Percentiles rank a stretch among this genome's conserved stretches.
These are phyloP conservation scores for Urocitellus parryii DNA, from an alignment of 2,113 vertebrate genomes.

Conservation along the genomic window DNA sequence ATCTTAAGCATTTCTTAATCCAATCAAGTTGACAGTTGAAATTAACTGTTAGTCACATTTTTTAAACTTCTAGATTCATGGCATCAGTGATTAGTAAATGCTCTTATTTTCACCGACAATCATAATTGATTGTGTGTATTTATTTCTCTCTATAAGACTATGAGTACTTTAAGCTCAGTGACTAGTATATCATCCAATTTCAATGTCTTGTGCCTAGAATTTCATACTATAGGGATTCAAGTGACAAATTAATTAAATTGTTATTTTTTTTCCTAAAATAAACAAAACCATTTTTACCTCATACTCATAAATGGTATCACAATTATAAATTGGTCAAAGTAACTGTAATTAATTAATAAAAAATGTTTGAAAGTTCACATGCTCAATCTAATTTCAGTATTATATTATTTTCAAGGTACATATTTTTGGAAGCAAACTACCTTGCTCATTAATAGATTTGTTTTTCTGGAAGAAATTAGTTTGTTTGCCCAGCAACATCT, in stretches of 20 bases:
- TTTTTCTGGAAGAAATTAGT: conserved; percentile 61
- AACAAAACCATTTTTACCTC: neutral
- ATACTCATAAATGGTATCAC: neutral
- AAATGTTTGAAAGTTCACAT: neutral
- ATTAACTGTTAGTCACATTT: neutral
- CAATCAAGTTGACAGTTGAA: too few species aligned
- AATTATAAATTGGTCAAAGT: neutral
- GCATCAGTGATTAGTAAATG: neutral
- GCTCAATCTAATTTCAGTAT: neutral
- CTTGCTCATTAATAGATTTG: conserved; percentile 36
- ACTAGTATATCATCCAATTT: neutral
- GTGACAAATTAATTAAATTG: neutral
- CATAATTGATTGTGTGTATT: neutral
- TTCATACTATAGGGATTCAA: neutral
- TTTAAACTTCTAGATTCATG: neutral
- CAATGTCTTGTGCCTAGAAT: neutral
- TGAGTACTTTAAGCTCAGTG: neutral
- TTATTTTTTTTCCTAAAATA: neutral
- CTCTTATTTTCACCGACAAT: neutral
- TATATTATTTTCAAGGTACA: neutral
- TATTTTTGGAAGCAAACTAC: neutral
- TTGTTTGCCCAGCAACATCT: conserved; percentile 58
- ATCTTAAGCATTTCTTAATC: too few species aligned
- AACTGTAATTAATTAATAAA: neutral
- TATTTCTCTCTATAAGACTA: neutral